Evolutionary conservation across 1,140 invertebrate species (phyloP), one percentile per base, ranked within the genome.

Genomic region (Harpegnathos saltator): DNA sequence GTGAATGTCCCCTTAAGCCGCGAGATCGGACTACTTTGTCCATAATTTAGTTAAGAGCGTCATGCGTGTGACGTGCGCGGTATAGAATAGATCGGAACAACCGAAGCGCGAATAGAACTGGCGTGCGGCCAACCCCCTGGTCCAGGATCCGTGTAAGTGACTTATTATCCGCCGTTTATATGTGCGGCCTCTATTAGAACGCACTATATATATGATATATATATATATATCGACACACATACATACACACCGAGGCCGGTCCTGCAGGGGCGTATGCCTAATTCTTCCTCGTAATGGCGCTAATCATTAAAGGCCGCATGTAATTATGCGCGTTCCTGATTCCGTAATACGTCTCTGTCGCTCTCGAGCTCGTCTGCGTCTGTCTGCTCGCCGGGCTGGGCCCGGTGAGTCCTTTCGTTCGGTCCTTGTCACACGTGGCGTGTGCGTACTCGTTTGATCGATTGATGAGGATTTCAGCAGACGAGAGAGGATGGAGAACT

Each of bases 1-100:
- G 85, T 85, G 82, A 90, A 87, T 89, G 87, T 82, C 83, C 85
- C 86, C 87, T 89, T 88, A 91, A 84, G 80, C 83, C 77, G 59
- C 78, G 83, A 80, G 91, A 91, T 93, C 90, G 91, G 80, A 93
- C 92, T 92, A 94, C 93, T 93, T 94, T 93, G 92, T 93, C 93
- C 92, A 94, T 94, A 94, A 94, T 93, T 94, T 94, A 94, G 91
- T 92, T 93, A 93, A 94, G 93, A 93, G 92, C 93, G 92, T 93
- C 93, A 94, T 94, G 93, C 92, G 92, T 93, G 92, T 93, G 93
- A 94, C 93, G 90, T 92, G 92, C 83, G 89, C 90, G 89, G 93
- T 93, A 94, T 94, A 93, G 92, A 93, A 93, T 93, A 92, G 92
- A 93, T 93, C 92, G 91, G 93, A 93, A 94, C 92, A 93, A 94